phyloP scores from a whole-genome alignment of 1,140 invertebrate species.

The Meloidogyne exigua region DNA sequence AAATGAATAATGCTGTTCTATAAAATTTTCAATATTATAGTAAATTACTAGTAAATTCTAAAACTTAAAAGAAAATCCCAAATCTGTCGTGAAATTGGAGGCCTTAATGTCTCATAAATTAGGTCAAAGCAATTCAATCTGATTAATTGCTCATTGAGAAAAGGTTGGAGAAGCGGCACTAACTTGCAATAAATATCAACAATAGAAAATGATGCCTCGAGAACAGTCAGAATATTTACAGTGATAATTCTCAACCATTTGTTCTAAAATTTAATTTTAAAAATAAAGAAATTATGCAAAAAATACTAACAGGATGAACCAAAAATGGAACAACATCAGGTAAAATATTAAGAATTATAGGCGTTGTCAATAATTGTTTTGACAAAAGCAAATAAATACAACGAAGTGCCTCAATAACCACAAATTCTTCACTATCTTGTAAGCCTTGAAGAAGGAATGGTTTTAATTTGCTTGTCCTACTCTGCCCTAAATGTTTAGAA shows the following conservation, averaged over 20 bases:
- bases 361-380: conserved; percentile 33
- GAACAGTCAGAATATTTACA: conserved; percentile 45
- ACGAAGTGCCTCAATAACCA: conserved; percentile 32
- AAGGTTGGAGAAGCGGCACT: conserved; percentile 33
- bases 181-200: conserved; percentile 49
- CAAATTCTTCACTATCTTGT: conserved; percentile 52
- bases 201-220: conserved; percentile 35
- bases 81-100: conserved; percentile 46
- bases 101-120: conserved; percentile 31
- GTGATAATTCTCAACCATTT: conserved; percentile 44
- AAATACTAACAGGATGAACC: conserved; percentile 45
- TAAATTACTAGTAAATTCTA: neutral
- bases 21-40: conserved; percentile 14
- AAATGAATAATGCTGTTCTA: conserved; percentile 30
- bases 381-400: conserved; percentile 42
- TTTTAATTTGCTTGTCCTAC: conserved; percentile 36
- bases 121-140: conserved; percentile 38
- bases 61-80: conserved; percentile 41
- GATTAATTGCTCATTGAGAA: conserved; percentile 39
- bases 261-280: conserved; percentile 33
- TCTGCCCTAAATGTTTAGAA: conserved; percentile 33
- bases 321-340: conserved; percentile 46
- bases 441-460: conserved; percentile 47
- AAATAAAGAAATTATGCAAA: neutral
- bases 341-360: conserved; percentile 39